Evolutionary conservation across 1,140 invertebrate species (phyloP), one percentile per base, ranked within the genome.

Genomic region (Papilio xuthus): DNA sequence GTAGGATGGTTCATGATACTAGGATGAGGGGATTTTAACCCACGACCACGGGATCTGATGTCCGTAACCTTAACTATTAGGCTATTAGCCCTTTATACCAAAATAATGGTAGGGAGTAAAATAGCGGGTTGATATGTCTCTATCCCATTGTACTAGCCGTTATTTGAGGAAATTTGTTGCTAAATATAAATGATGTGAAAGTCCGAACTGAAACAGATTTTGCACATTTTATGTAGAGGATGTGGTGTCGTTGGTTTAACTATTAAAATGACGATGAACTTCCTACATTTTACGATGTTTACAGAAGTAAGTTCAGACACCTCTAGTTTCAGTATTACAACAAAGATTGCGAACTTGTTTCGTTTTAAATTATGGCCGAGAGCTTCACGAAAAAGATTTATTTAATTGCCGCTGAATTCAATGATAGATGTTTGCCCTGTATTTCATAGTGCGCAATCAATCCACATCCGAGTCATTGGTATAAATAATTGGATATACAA

Each of bases 181-280:
- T 63, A 67, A 67, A 13, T 4, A 67, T 67, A 67, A 28, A 67
- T 67, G 13, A 13, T 28, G 60, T 67, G 13, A 67, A 67, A 67
- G 60, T 67, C 26, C 26, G 26, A 18, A 67, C 12, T 28, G 60
- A 67, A 67, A 67, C 26, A 15, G 26, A 67, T 67, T 67, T 67
- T 67, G 60, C 60, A 67, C 23, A 67, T 67, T 67, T 67, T 18
- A 28, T 15, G 32, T 67, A 32, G 12, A 28, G 60, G 26, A 67
- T 67, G 60, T 28, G 60, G 60, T 67, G 26, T 67, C 60, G 60
- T 26, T 63, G 56, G 60, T 13, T 28, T 18, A 15, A 67, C 60
- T 67, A 67, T 67, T 67, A 67, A 67, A 67, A 67, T 67, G 60
- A 13, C 56, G 56, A 60, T 67, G 60, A 67, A 67, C 60, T 67